Base-by-base conservation (phyloP, 2,888 invertebrate genomes). In the Epiperipatus broadwayi region DNA sequence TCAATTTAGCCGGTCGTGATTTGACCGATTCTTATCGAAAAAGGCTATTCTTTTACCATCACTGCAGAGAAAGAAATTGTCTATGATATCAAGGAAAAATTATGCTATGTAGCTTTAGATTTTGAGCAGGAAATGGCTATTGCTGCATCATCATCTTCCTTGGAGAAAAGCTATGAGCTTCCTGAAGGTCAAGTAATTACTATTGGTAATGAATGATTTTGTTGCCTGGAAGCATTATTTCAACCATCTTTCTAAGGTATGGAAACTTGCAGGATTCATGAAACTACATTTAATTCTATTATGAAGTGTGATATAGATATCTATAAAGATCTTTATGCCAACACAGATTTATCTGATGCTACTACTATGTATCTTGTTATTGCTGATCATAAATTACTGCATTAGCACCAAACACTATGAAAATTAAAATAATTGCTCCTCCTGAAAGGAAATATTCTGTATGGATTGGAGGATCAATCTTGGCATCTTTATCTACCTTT, bases 351-450 rank as follows among this genome's bases (percentile, higher is more conserved):
- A 53, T 83, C 83, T 47, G 84, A 84, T 49, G 87, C 85, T 55
- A 83, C 83, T 68, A 87, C 87, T 63, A 89, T 89, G 87, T 89
- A 80, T 67, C 87, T 85, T 47, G 79, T 87, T 70, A 87, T 91
- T 62, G 89, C 87, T 51, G 89, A 89, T 67, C 73, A 89, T 53
- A 89, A 69, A 85, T 87, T 68, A 84, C 83, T 46, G 77, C 83
- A 42, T 70, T 87, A 49, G 69, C 69, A 31, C 70, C 70, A 37
- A 56, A 61, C 50, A 70, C 70, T 38, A 70, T 71, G 68, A 71
- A 71, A 58, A 69, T 71, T 58, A 69, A 69, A 59, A 67, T 69
- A 56, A 85, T 85, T 64, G 85, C 85, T 52, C 85, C 85, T 40
- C 85, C 87, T 47, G 89, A 89, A 71, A 73, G 89, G 60, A 89